phyloP scores from a whole-genome alignment of 2,113 vertebrate genomes.

The Neodontobutis hainanensis region DNA sequence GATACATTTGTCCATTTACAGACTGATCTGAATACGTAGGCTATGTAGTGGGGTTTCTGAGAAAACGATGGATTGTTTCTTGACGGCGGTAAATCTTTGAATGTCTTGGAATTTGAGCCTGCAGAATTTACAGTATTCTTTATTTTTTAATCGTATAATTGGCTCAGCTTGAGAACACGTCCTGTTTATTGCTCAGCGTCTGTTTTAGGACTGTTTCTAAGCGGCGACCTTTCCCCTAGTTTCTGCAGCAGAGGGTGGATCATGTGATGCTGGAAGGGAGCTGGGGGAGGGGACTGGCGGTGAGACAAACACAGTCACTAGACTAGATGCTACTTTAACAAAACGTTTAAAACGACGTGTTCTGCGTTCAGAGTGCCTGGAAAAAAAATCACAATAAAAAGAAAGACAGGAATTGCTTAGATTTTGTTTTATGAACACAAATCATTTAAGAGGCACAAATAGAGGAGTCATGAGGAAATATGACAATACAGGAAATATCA shows the following conservation, averaged over 20 bases:
- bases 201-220: slow-evolving; percentile 28
- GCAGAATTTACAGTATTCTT: neutral
- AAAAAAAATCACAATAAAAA: slow-evolving; percentile 2
- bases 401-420: neutral
- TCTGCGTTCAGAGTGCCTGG: slow-evolving; percentile 29
- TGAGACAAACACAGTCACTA: slow-evolving; percentile 21
- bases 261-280: slow-evolving; percentile 71
- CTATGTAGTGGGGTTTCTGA: neutral
- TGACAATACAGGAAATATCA: too few species aligned
- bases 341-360: slow-evolving; percentile 31
- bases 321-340: slow-evolving; percentile 44
- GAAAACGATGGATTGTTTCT: too few species aligned
- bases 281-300: slow-evolving; percentile 61
- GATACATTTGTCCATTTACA: neutral
- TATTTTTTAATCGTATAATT: neutral
- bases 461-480: too few species aligned
- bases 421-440: neutral
- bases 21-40: neutral
- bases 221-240: slow-evolving; percentile 83
- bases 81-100: neutral
- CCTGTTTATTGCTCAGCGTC: neutral
- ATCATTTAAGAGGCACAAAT: too few species aligned
- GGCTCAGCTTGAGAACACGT: neutral
- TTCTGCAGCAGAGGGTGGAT: slow-evolving; percentile 68
- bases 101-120: neutral